Conservation (phyloP, 2,797 vertebrate species). For the Halcyon chelicuti region DNA sequence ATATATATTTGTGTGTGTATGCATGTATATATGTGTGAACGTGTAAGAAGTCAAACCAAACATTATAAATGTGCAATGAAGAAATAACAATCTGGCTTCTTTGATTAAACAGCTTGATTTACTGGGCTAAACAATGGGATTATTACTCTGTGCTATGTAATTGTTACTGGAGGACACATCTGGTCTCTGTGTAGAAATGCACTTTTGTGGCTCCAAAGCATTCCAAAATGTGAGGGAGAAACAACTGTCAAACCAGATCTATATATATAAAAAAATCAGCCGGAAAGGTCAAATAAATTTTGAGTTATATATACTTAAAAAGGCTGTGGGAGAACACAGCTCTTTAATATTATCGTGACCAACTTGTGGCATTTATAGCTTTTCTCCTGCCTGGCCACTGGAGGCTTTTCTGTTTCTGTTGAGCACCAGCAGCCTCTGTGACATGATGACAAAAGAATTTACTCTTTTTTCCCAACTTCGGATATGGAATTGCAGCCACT, state of each 20-base stretch:
- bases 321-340: neutral
- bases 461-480: neutral
- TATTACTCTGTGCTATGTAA: neutral
- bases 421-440: neutral
- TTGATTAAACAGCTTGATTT: slow-evolving; percentile 40
- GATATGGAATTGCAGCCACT: neutral
- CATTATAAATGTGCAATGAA: neutral
- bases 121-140: slow-evolving; percentile 12
- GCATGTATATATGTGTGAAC: rapidly evolving
- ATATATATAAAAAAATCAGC: neutral
- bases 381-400: neutral
- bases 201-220: neutral
- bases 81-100: slow-evolving; percentile 20
- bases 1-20: neutral
- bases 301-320: neutral
- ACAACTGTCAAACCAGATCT: neutral
- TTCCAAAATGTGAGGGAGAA: neutral
- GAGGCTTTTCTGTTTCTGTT: neutral
- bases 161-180: slow-evolving; percentile 13
- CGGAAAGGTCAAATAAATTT: neutral
- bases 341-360: neutral
- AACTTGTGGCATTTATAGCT: neutral
- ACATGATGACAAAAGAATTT: neutral
- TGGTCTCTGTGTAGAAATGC: neutral
- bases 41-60: slow-evolving; percentile 25